Base-by-base conservation (phyloP, 2,888 invertebrate species). In the Drosophila imparisetae region DNA sequence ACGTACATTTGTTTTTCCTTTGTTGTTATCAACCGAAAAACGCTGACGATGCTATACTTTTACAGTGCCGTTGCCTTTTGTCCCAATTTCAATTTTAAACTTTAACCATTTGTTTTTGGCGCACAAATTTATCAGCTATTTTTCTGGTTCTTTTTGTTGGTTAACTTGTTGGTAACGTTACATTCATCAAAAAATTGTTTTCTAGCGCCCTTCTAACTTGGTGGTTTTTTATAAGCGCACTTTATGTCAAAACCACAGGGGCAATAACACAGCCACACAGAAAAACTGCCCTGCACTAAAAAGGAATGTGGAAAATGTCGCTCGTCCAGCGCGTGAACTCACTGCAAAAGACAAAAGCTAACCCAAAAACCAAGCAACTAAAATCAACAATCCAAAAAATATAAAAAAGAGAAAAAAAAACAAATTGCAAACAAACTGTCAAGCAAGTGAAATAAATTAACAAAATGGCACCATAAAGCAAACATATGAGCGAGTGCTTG, bases 371-470 rank as follows among this genome's bases (percentile, higher is more conserved):
- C 66, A 66, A 49, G 49, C 18, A 72, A 67, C 70, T 70, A 66
- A 45, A 59, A 40, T 49, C 70, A 78, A 65, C 73, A 68, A 69
- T 48, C 78, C 57, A 72, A 70, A 71, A 69, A 69, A 66, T 57
- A 62, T 64, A 57, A 29, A 54, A 65, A 64, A 50, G 40, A 15
- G 49, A 66, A 66, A 50, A 67, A 45, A 21, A 7, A 74, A 70
- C 68, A 74, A 75, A 66, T 67, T 58, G 67, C 77, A 80, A 83
- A 64, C 79, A 87, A 86, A 86, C 89, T 87, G 87, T 83, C 89
- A 83, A 79, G 85, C 81, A 89, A 89, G 83, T 85, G 81, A 87
- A 79, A 87, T 89, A 87, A 87, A 89, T 87, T 89, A 89, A 85
- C 81, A 81, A 85, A 87, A 89, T 87, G 80, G 89, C 78, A 80